These are phyloP conservation scores for Rhizomys pruinosus DNA, from an alignment of 2,113 vertebrate species.

Conservation along the genomic window DNA sequence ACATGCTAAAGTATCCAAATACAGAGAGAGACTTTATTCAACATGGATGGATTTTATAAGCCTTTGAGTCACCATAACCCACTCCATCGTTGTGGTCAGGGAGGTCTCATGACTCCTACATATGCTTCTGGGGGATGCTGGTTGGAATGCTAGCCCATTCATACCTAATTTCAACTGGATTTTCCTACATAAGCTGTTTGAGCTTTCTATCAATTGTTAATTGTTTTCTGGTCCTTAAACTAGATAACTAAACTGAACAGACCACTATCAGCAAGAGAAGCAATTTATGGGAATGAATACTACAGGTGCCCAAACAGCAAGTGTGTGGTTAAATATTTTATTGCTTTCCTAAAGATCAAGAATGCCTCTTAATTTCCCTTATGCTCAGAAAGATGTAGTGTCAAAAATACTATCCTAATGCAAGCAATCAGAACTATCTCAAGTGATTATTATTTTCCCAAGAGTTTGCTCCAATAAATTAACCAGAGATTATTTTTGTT, in stretches of 20 bases:
- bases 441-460: not conserved
- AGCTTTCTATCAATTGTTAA: slow-evolving; percentile 89
- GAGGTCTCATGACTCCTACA: no score
- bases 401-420: not conserved
- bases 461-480: not conserved
- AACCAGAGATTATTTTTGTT: not conserved
- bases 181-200: slow-evolving; percentile 85
- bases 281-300: slow-evolving; percentile 84
- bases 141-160: no score
- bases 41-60: no score
- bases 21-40: no score
- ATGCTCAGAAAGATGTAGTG: not conserved
- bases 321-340: slow-evolving; percentile 83
- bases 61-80: no score
- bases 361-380: slow-evolving; percentile 20
- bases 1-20: no score
- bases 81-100: no score
- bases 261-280: slow-evolving; percentile 81
- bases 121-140: no score
- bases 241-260: slow-evolving; percentile 86
- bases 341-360: slow-evolving; percentile 61
- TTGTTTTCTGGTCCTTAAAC: slow-evolving; percentile 87
- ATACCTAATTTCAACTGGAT: no score
- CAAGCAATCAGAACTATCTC: not conserved
- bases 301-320: slow-evolving; percentile 70